Evolutionary conservation across 2,797 vertebrate genomes (phyloP).

Genomic region (Propithecus perrieri): DNA sequence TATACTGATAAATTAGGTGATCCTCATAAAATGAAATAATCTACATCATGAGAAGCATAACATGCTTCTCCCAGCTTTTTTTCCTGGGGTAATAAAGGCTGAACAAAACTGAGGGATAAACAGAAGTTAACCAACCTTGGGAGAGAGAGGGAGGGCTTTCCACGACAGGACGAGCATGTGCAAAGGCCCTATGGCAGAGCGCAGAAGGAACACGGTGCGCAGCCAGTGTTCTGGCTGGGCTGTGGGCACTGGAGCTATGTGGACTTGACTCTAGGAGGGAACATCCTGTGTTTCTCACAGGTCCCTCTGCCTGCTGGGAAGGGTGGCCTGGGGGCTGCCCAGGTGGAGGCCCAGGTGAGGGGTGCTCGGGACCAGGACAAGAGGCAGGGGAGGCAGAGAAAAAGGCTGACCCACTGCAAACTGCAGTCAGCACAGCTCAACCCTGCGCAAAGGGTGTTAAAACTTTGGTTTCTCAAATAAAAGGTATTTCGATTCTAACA

Average conservation of each 20-base stretch:
- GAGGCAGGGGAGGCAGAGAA: neutral
- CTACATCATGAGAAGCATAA: neutral
- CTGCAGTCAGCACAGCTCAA: neutral
- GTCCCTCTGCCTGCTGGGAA: neutral
- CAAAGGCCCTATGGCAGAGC: neutral
- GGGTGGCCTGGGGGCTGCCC: neutral
- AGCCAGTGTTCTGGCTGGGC: too few relatives aligned
- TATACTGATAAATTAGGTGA: neutral
- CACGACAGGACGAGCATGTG: fast-evolving
- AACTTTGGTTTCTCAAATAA: neutral
- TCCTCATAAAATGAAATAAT: neutral
- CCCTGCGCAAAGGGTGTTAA: fast-evolving
- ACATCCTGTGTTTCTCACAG: neutral
- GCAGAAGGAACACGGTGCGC: neutral
- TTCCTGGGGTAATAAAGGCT: neutral
- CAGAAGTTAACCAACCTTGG: neutral
- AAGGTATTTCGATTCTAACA: neutral
- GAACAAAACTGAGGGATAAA: neutral
- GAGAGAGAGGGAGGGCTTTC: neutral
- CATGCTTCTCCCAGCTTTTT: neutral
- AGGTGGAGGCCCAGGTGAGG: neutral
- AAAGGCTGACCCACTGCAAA: neutral
- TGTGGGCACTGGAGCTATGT: neutral
- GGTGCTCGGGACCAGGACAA: neutral
- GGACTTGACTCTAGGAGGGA: neutral